Evolutionary conservation across 2,797 vertebrate genomes (phyloP).

Genomic region (Sebastes itinus): DNA sequence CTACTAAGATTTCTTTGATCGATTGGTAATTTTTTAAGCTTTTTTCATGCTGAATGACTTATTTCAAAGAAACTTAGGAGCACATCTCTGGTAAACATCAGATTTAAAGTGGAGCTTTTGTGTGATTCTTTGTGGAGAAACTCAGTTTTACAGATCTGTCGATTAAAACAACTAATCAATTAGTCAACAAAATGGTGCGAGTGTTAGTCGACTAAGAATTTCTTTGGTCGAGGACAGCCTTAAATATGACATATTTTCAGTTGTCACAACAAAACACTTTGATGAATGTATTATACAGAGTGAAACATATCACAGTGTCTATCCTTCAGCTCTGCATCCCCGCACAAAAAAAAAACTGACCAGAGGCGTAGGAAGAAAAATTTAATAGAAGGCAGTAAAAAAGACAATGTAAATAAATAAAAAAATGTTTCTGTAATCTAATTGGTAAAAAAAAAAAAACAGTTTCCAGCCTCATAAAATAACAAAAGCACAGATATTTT

Average conservation of each 20-base stretch:
- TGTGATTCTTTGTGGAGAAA: too few species aligned
- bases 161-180: too few species aligned
- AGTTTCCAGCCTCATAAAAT: constrained; percentile 60
- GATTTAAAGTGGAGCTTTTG: too few species aligned
- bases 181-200: fast-evolving
- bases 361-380: constrained; percentile 49
- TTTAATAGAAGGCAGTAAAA: constrained; percentile 84
- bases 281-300: background rate
- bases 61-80: too few species aligned
- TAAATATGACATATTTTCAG: background rate
- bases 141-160: too few species aligned
- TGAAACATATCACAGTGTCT: background rate
- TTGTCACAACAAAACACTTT: background rate
- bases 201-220: too few species aligned
- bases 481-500: constrained; percentile 63
- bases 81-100: too few species aligned
- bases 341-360: constrained; percentile 24
- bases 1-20: too few species aligned
- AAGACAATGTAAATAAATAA: constrained; percentile 79
- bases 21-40: too few species aligned
- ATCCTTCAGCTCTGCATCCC: background rate
- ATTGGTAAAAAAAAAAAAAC: constrained; percentile 64
- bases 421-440: constrained; percentile 48
- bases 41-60: too few species aligned
- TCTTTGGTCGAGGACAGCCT: too few species aligned